phyloP scores from a whole-genome alignment of 2,888 invertebrate genomes.

The Onthophagus sagittarius region DNA sequence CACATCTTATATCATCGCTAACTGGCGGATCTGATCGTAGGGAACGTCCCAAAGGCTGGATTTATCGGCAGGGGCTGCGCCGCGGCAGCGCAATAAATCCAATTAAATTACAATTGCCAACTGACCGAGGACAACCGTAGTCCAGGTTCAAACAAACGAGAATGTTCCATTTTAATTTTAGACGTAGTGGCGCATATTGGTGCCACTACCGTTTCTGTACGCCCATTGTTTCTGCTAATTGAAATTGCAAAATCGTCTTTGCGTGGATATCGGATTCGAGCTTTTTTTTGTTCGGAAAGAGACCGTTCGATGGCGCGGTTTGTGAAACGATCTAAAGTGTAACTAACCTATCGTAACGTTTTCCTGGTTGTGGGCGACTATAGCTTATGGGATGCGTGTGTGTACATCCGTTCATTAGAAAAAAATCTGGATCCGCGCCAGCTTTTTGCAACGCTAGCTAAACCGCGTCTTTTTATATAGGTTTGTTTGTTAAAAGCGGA shows the following conservation, averaged over 20 bases:
- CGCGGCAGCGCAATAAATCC: slow-evolving; percentile 17
- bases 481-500: not conserved
- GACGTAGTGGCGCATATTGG: slow-evolving; percentile 11
- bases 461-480: not conserved
- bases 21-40: not conserved
- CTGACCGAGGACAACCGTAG: slow-evolving; percentile 15
- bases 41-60: not conserved
- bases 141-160: slow-evolving; percentile 15
- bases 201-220: not conserved
- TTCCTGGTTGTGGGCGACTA: not conserved
- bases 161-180: slow-evolving; percentile 21
- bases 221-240: slow-evolving; percentile 8
- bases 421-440: not conserved
- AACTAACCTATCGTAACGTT: not conserved
- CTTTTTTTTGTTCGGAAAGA: too few relatives aligned
- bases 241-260: not conserved
- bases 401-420: not conserved
- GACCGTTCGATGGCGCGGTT: too few relatives aligned
- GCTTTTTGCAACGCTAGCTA: not conserved
- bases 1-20: not conserved
- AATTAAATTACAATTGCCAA: slow-evolving; percentile 20
- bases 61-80: slow-evolving; percentile 11
- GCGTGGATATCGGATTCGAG: not conserved
- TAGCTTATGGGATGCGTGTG: not conserved
- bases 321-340: not conserved